Base-by-base conservation (phyloP, 2,888 invertebrate genomes). In the Rhamphomyia laevipes region DNA sequence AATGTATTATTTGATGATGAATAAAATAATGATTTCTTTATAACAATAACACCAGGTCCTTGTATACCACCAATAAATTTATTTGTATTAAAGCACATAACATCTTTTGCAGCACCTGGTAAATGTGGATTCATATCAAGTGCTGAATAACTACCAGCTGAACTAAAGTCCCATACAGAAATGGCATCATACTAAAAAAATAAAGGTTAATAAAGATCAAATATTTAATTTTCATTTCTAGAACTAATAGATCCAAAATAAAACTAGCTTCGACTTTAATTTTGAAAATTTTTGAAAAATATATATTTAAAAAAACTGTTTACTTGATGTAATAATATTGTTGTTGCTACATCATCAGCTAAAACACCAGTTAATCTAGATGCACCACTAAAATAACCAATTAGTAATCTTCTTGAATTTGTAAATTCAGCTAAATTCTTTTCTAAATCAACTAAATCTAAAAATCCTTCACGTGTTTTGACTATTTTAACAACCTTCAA, bases 11-110 rank as follows among this genome's bases (percentile, higher is more conserved):
- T 56, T 52, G 76, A 75, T 55, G 48, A 46, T 55, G 48, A 46
- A 2, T 27, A 15, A 18, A 77, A 75, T 27, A 81, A 62, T 4
- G 68, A 58, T 57, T 77, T 79, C 66, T 83, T 83, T 17, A 80
- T 80, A 16, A 83, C 71, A 47, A 83, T 18, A 6, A 46, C 35
- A 46, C 52, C 54, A 12, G 92, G 90, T 0, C 91, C 88, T 62
- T 89, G 88, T 0, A 89, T 84, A 1, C 92, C 93, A 1, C 93
- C 93, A 35, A 90, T 78, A 66, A 93, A 91, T 69, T 92, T 92
- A 73, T 91, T 91, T 45, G 87, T 83, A 47, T 90, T 86, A 65
- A 93, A 86, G 69, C 89, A 90, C 49, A 93, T 73, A 1, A 90
- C 91, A 68, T 94, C 93, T 64, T 92, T 91, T 68, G 83, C 80